Evolutionary conservation across 2,888 invertebrate species (phyloP), one percentile per base, ranked within the genome.

Genomic region (Pandemis corylana): DNA sequence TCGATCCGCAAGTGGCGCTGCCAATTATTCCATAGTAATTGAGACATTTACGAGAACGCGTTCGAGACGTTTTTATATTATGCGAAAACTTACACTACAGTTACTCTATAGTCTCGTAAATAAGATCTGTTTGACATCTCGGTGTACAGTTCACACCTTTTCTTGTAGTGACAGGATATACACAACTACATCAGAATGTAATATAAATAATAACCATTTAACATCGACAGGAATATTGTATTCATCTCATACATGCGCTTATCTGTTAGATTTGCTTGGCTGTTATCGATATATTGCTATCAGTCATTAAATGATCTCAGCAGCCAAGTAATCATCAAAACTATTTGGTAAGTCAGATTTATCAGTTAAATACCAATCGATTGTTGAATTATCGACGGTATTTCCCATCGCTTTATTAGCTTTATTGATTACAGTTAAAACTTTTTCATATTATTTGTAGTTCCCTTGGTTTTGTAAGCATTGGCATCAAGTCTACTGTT

Each of bases 161-260:
- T 36, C 28, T 36, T 36, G 28, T 4, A 36, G 4, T 36, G 28
- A 2, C 28, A 36, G 28, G 28, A 36, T 36, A 36, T 36, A 36
- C 28, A 36, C 2, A 36, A 4, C 28, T 36, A 36, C 28, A 36
- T 36, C 28, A 36, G 28, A 36, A 36, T 36, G 28, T 36, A 28
- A 28, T 28, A 5, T 5, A 65, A 68, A 44, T 59, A 68, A 36
- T 5, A 59, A 44, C 28, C 28, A 12, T 59, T 59, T 53, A 7
- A 3, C 28, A 41, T 41, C 20, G 56, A 20, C 56, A 59, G n/a
- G 10, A 15, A 67, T 59, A 20, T 59, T 68, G 59, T 53, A 68
- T 68, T 68, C 56, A 68, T 68, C 36, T 20, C 20, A 15, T 67
- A 41, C 66, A 53, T 67, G 20, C 5, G 12, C 56, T 59, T 68